Evolutionary conservation across 2,888 invertebrate species (phyloP), one percentile per base, ranked within the genome.

Genomic region (Lepas anatifera): DNA sequence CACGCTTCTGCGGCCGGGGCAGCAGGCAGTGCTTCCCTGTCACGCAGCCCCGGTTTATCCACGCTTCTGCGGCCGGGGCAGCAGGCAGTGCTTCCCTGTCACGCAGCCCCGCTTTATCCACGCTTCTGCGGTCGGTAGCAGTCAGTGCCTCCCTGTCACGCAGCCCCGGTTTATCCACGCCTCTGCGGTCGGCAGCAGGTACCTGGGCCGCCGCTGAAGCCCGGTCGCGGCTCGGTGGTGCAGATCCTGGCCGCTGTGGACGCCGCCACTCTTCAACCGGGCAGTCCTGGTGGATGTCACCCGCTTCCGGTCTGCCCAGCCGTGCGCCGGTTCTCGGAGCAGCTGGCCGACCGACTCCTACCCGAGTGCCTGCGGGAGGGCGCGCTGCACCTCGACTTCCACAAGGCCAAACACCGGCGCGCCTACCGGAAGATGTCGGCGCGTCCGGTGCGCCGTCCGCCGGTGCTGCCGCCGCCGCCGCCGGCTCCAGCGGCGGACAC

Each of bases 161-260:
- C n/a, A n/a, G n/a, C n/a, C n/a, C n/a, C n/a, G n/a, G n/a, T n/a
- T n/a, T n/a, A n/a, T n/a, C n/a, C n/a, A n/a, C n/a, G n/a, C n/a
- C n/a, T n/a, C n/a, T n/a, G n/a, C n/a, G n/a, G n/a, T n/a, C n/a
- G n/a, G n/a, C n/a, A n/a, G n/a, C n/a, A n/a, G n/a, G n/a, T n/a
- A n/a, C n/a, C n/a, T n/a, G n/a, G n/a, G n/a, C n/a, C n/a, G n/a
- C n/a, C n/a, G n/a, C n/a, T n/a, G n/a, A n/a, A n/a, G n/a, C n/a
- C n/a, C n/a, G n/a, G n/a, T n/a, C n/a, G 37, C 72, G 29, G 63
- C 69, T 68, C 48, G n/a, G 41, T 64, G 6, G 58, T 58, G 35
- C 22, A 32, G 22, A 32, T 71, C 39, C 67, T 72, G 43, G 71
- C 71, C 63, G 46, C 70, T n/a, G 67, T 68, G 16, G 67, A 72